These are phyloP conservation scores for Acholoe squamosa DNA, from an alignment of 2,888 invertebrate genomes.

Conservation along the genomic window DNA sequence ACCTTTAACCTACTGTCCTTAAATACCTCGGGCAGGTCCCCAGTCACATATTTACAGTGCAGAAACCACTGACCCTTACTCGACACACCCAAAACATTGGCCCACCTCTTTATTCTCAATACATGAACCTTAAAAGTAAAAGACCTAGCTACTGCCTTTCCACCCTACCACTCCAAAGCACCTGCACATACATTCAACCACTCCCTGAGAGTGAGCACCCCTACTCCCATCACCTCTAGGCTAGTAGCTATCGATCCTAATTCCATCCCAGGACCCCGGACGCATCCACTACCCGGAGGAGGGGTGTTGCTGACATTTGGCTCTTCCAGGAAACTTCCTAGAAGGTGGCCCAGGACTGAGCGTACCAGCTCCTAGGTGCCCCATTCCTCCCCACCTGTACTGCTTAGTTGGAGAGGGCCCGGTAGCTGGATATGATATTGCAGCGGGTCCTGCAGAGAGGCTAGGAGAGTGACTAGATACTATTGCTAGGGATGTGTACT, in stretches of 20 bases:
- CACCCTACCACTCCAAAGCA: no score
- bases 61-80: no score
- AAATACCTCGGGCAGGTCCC: no score
- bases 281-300: background rate
- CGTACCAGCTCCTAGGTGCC: background rate
- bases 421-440: background rate
- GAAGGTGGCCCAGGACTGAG: background rate
- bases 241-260: background rate
- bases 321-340: conserved; percentile 21
- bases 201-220: no score
- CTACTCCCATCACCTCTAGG: no score
- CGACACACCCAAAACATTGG: no score
- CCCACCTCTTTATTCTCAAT: no score
- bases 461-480: background rate
- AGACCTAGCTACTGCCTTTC: no score
- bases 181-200: no score
- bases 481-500: background rate
- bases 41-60: no score
- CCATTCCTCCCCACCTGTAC: background rate
- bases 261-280: background rate
- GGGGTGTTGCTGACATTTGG: background rate
- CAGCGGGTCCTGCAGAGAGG: background rate
- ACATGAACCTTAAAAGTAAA: no score
- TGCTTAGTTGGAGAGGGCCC: background rate
- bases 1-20: no score